A percentile compares a stretch with the other conserved stretches of the same genome.
Conservation (phyloP, 2,797 vertebrate genomes). For the Sebastolobus altivelis region DNA sequence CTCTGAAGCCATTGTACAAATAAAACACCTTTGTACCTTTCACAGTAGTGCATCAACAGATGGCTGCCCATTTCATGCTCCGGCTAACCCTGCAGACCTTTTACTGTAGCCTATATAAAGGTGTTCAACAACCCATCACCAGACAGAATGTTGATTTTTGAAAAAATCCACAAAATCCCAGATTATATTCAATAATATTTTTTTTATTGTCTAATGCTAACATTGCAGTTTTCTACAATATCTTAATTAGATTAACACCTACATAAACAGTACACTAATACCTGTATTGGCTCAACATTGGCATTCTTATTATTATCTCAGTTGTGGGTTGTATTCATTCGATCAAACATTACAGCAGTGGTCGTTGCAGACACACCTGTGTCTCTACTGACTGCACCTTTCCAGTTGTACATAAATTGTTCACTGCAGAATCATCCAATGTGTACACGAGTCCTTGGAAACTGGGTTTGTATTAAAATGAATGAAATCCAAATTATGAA, state of each 20-base stretch:
- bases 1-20: conserved; percentile 1
- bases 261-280: not conserved
- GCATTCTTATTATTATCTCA: not conserved
- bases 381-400: not conserved
- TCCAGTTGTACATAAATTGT: not conserved
- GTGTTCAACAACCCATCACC: not conserved
- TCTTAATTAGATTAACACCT: not conserved
- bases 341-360: not conserved
- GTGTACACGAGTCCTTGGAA: not conserved
- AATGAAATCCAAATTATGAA: not conserved
- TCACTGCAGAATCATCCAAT: not conserved
- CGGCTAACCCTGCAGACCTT: not conserved
- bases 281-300: not conserved
- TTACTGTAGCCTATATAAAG: not conserved
- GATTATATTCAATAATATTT: not conserved
- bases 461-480: not conserved
- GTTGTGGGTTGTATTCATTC: not conserved
- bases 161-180: not conserved
- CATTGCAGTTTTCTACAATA: not conserved
- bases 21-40: conserved; percentile 1
- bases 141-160: not conserved
- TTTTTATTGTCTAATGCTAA: too few relatives aligned
- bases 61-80: not conserved
- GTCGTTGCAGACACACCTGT: not conserved
- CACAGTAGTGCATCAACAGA: not conserved